These are phyloP conservation scores for Lumbricus terrestris DNA, from an alignment of 2,888 invertebrate genomes.

Conservation along the genomic window DNA sequence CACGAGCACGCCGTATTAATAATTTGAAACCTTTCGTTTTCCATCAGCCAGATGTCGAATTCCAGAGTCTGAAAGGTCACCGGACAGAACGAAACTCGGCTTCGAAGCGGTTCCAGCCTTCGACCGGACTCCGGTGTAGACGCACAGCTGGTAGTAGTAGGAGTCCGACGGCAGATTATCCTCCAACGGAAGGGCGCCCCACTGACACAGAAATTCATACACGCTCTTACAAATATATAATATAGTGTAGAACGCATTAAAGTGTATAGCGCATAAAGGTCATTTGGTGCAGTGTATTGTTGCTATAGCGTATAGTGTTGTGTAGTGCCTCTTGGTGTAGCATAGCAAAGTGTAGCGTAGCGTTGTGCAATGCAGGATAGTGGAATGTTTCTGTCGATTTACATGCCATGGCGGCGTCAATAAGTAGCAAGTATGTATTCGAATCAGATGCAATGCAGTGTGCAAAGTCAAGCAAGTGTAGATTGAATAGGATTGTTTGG, in stretches of 20 bases:
- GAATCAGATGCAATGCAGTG: no score
- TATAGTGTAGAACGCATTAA: not conserved
- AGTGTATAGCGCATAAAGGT: not conserved
- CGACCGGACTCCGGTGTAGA: conserved; percentile 58
- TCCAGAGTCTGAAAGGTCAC: conserved; percentile 60
- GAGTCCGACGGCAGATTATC: conserved; percentile 59
- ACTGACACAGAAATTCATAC: conserved; percentile 41
- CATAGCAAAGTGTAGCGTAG: not conserved
- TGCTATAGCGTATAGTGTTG: not conserved
- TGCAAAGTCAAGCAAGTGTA: no score
- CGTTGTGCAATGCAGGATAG: no score
- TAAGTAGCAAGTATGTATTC: no score
- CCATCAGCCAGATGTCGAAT: conserved; percentile 56
- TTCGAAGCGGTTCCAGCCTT: conserved; percentile 57
- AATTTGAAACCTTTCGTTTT: conserved; percentile 57
- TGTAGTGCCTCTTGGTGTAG: not conserved
- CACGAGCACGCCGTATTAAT: no score
- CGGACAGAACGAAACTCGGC: conserved; percentile 59
- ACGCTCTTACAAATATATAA: not conserved
- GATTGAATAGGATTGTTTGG: no score
- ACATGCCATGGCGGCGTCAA: no score
- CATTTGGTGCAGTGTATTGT: not conserved
- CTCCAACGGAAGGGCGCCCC: conserved; percentile 51
- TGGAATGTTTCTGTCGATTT: no score
- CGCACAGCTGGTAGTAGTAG: conserved; percentile 61